Evolutionary conservation across 1,140 invertebrate genomes (phyloP).

Genomic region (Macrobrachium nipponense): DNA sequence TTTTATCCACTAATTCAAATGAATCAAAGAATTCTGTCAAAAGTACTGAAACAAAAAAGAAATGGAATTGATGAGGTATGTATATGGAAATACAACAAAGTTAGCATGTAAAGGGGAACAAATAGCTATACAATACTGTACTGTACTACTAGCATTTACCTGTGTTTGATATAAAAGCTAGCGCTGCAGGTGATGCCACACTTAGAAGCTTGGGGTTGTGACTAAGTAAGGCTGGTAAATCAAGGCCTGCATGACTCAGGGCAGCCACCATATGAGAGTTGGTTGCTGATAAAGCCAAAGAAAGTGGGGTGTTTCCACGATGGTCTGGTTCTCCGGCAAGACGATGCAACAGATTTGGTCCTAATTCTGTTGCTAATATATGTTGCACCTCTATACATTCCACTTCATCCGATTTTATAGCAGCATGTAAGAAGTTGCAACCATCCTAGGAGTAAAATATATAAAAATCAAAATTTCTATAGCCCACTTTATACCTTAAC

Average conservation of each 20-base stretch:
- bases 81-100: not conserved
- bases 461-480: not conserved
- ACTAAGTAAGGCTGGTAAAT: slow-evolving; percentile 38
- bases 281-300: slow-evolving; percentile 40
- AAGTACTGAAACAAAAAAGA: too few species aligned
- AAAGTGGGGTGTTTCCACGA: slow-evolving; percentile 40
- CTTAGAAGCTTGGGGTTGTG: slow-evolving; percentile 31
- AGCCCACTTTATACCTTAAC: too few species aligned
- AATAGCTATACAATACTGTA: slow-evolving; percentile 2
- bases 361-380: slow-evolving; percentile 31
- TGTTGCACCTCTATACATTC: slow-evolving; percentile 55
- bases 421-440: slow-evolving; percentile 61
- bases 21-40: too few species aligned
- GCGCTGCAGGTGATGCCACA: slow-evolving; percentile 35
- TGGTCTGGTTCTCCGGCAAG: slow-evolving; percentile 53
- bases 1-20: too few species aligned
- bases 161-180: slow-evolving; percentile 35
- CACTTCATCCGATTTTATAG: slow-evolving; percentile 54
- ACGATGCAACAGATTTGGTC: slow-evolving; percentile 44
- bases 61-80: not conserved
- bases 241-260: slow-evolving; percentile 41
- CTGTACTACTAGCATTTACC: slow-evolving; percentile 13
- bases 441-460: slow-evolving; percentile 51
- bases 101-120: not conserved
- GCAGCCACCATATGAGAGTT: slow-evolving; percentile 34